A percentile compares a stretch with the other conserved stretches of the same genome.
phyloP scores from a whole-genome alignment of 2,113 vertebrate species.

The Malurus alboscapulatus region DNA sequence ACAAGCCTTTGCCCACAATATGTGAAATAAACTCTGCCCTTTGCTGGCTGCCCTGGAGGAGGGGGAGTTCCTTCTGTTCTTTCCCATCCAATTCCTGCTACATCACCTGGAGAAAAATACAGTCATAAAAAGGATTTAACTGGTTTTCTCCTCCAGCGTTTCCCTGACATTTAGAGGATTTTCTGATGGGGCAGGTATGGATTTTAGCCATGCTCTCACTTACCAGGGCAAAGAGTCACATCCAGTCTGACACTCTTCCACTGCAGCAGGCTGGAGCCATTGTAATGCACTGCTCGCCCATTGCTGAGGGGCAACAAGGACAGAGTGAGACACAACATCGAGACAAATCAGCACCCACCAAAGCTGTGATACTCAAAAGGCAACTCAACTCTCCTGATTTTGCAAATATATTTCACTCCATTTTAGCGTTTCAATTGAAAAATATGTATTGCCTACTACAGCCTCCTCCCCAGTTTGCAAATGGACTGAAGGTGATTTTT shows the following conservation, averaged over 20 bases:
- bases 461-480: neutral
- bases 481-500: accelerated
- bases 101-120: slow-evolving; percentile 77
- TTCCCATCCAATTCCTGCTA: slow-evolving; percentile 97
- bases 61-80: slow-evolving; percentile 93
- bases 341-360: neutral
- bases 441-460: accelerated
- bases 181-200: neutral
- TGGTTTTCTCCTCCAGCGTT: neutral
- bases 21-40: slow-evolving; percentile 96
- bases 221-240: slow-evolving; percentile 93
- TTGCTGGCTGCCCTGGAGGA: slow-evolving; percentile 92
- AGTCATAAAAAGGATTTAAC: neutral
- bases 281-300: slow-evolving; percentile 95
- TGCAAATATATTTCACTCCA: neutral
- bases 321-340: neutral
- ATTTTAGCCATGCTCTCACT: neutral
- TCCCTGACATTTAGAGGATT: neutral
- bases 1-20: slow-evolving; percentile 92
- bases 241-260: slow-evolving; percentile 98
- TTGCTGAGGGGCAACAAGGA: slow-evolving; percentile 78
- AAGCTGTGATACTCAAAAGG: neutral
- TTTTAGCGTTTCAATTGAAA: neutral
- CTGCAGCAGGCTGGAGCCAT: slow-evolving; percentile 96
- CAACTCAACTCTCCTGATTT: neutral